A percentile compares a stretch with the other conserved stretches of the same genome.
phyloP scores from a whole-genome alignment of 2,113 vertebrate genomes.

The Eidolon helvum region DNA sequence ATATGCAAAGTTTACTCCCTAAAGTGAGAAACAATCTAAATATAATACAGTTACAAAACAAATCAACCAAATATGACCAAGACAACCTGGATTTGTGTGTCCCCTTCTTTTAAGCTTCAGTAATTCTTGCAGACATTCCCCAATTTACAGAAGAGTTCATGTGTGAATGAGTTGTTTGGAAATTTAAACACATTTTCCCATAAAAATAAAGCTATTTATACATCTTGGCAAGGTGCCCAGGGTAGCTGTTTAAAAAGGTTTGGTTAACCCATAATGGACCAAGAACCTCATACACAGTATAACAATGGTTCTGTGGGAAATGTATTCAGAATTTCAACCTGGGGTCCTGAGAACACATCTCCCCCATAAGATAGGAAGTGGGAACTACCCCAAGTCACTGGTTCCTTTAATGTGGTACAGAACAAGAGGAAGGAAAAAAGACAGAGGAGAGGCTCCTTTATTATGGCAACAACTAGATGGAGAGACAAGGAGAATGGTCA shows the following conservation, averaged over 20 bases:
- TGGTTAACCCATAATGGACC: not conserved
- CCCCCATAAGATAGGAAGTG: not conserved
- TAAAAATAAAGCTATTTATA: slow-evolving; percentile 44
- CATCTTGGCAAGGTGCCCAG: slow-evolving; percentile 17
- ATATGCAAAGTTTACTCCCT: not conserved
- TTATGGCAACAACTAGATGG: not conserved
- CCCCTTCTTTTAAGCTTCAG: not conserved
- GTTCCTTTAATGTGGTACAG: not conserved
- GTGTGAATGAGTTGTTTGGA: slow-evolving; percentile 39
- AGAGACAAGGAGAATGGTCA: not conserved
- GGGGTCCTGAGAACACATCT: not conserved
- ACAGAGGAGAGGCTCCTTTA: not conserved
- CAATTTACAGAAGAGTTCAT: slow-evolving; percentile 27
- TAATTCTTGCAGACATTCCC: slow-evolving; percentile 17
- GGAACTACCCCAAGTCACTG: not conserved
- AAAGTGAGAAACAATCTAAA: not conserved
- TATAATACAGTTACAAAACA: not conserved
- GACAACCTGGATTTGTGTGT: not conserved
- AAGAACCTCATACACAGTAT: not conserved
- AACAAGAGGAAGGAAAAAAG: not conserved
- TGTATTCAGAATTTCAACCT: not conserved
- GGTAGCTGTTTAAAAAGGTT: slow-evolving; percentile 6
- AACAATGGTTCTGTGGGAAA: not conserved
- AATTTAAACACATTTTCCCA: slow-evolving; percentile 42
- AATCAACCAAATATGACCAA: not conserved